Evolutionary conservation across 2,113 vertebrate species (phyloP).

Genomic region (Phocoena phocoena): DNA sequence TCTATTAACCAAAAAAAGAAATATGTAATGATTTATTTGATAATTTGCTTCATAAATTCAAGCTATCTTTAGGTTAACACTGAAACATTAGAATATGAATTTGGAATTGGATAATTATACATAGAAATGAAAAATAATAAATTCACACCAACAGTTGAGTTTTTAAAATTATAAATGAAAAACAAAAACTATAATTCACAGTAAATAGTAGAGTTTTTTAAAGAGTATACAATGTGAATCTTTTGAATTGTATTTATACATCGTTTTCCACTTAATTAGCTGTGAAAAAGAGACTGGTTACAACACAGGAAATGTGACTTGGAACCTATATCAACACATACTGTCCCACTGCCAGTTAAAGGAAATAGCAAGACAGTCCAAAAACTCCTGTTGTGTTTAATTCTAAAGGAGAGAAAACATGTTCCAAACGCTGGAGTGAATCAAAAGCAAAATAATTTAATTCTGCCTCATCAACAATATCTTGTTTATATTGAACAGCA

Average conservation of each 20-base stretch:
- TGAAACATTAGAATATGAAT: background rate
- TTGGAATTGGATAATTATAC: background rate
- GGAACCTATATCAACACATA: background rate
- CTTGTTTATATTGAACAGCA: background rate
- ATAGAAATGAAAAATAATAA: background rate
- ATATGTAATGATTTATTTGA: background rate
- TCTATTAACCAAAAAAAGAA: background rate
- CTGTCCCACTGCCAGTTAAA: background rate
- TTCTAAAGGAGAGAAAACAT: background rate
- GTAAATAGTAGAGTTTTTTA: background rate
- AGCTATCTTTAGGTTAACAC: background rate
- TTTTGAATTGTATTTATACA: background rate
- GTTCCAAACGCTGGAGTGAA: background rate
- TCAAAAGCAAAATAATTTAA: background rate
- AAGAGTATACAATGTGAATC: background rate
- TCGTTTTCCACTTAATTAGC: background rate
- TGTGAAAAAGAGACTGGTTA: background rate
- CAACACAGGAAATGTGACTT: background rate
- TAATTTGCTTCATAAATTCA: slow-evolving; percentile 1
- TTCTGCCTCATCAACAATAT: background rate
- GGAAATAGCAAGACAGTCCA: background rate
- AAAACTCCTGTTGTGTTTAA: background rate
- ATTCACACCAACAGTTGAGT: background rate
- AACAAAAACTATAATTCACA: background rate
- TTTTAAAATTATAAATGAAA: slow-evolving; percentile 14